These are phyloP conservation scores for Nasonia longicornis DNA, from an alignment of 1,140 invertebrate genomes.

Conservation along the genomic window DNA sequence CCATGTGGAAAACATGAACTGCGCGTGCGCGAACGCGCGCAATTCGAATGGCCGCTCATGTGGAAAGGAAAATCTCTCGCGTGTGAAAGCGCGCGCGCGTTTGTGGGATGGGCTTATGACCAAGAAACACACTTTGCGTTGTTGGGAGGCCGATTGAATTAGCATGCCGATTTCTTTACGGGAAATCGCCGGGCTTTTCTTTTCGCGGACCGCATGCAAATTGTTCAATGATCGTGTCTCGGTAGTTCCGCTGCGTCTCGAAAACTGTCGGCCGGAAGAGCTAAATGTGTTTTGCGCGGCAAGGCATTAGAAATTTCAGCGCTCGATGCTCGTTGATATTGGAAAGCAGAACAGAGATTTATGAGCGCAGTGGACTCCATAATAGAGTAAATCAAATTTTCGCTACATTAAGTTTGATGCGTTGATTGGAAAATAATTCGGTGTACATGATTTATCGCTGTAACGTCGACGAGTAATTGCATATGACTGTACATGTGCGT, in stretches of 20 bases:
- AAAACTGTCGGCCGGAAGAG: not conserved
- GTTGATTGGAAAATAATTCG: not conserved
- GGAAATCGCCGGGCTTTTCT: not conserved
- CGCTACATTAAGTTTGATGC: not conserved
- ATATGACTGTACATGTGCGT: too few relatives aligned
- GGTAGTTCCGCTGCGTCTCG: not conserved
- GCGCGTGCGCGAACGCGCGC: not conserved
- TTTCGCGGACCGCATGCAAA: not conserved
- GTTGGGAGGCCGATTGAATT: not conserved
- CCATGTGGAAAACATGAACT: not conserved
- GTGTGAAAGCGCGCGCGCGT: constrained; percentile 12
- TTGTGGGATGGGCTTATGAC: constrained; percentile 3
- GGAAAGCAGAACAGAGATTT: not conserved
- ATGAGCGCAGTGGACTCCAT: not conserved
- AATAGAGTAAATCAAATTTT: too few relatives aligned
- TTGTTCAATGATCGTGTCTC: not conserved
- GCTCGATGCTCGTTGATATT: not conserved
- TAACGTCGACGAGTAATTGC: too few relatives aligned
- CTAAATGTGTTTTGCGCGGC: not conserved
- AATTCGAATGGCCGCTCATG: not conserved
- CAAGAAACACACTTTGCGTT: constrained; percentile 31
- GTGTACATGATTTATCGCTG: too few relatives aligned
- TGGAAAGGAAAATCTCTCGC: not conserved
- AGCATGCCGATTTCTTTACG: not conserved
- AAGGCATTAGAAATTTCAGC: not conserved